Conservation (phyloP, 2,113 vertebrate genomes). For the Myotis yumanensis region DNA sequence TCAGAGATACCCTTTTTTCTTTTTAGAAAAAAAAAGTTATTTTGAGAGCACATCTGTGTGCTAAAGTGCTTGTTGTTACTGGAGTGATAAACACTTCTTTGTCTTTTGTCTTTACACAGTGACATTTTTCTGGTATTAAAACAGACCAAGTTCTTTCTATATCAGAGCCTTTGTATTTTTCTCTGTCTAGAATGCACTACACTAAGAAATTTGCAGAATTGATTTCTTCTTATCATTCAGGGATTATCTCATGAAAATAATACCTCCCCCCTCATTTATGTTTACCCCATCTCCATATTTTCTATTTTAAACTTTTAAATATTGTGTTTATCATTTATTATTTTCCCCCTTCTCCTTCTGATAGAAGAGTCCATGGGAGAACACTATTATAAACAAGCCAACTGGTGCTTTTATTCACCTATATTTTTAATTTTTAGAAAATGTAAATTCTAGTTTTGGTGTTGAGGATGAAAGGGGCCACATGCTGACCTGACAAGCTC, state of each 20-base stretch:
- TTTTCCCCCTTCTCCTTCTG: rapidly evolving
- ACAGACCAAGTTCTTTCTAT: neutral
- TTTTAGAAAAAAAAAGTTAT: neutral
- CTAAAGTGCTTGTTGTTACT: neutral
- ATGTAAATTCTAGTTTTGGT: neutral
- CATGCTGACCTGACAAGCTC: no score
- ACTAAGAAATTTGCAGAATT: neutral
- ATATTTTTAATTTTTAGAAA: conserved; percentile 30
- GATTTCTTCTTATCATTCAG: neutral
- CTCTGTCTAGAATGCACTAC: neutral
- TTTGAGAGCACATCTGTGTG: neutral
- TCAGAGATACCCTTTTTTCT: neutral
- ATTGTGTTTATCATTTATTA: neutral
- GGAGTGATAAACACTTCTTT: neutral
- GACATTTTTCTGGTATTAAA: neutral
- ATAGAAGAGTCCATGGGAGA: neutral
- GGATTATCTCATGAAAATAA: neutral
- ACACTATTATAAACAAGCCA: neutral
- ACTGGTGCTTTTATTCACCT: neutral
- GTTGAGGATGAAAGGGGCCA: no score
- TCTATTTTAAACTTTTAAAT: neutral
- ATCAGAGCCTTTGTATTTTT: neutral
- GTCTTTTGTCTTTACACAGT: neutral
- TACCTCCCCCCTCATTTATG: neutral
- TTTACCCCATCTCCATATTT: neutral